These are phyloP conservation scores for Pantelozetes paolii DNA, from an alignment of 2,888 invertebrate genomes.

Conservation along the genomic window DNA sequence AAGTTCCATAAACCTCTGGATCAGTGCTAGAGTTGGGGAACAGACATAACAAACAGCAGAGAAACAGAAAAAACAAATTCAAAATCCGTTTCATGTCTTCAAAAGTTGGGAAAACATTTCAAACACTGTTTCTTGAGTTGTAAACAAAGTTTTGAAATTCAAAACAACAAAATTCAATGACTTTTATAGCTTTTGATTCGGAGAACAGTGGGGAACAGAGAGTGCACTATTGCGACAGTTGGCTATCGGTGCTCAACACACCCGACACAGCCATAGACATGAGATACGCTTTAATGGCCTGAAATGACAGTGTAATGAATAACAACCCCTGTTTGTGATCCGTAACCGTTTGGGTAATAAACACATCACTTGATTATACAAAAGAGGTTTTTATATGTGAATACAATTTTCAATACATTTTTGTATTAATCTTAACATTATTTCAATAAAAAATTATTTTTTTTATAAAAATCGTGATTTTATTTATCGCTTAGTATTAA, in stretches of 20 bases:
- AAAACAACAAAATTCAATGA: not conserved
- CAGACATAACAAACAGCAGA: constrained; percentile 1
- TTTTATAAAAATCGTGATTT: no score
- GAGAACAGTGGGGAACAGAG: no score
- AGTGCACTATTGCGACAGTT: not conserved
- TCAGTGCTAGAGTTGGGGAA: not conserved
- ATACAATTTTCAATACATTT: no score
- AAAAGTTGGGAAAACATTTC: not conserved
- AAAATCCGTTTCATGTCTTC: not conserved
- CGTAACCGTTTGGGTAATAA: constrained; percentile 16
- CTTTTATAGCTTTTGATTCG: not conserved
- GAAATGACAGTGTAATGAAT: constrained; percentile 12
- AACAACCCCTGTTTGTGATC: not conserved
- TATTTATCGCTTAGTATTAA: no score
- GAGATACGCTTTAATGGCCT: constrained; percentile 23
- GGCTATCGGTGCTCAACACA: not conserved
- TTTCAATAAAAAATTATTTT: no score
- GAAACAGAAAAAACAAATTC: not conserved
- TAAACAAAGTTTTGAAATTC: not conserved
- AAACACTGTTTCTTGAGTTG: not conserved
- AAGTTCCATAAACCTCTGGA: constrained; percentile 8
- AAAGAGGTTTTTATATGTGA: no score
- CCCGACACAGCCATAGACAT: not conserved
- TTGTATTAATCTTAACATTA: no score
- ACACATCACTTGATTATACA: no score